Evolutionary conservation across 2,888 invertebrate species (phyloP), one percentile per base, ranked within the genome.

Genomic region (Pristionchus maxplancki): DNA sequence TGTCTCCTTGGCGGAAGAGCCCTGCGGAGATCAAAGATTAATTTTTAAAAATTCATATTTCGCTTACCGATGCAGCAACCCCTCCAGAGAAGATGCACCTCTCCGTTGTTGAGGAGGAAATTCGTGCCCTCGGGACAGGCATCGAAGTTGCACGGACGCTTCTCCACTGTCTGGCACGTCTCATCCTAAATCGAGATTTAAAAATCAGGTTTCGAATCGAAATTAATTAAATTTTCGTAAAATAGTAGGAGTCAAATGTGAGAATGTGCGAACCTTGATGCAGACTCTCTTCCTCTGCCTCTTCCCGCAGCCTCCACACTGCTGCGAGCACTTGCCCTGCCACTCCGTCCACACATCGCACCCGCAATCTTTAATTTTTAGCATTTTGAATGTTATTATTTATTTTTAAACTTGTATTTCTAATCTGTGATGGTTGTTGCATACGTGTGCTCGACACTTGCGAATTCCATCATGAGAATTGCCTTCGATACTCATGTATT

Each of bases 221-320:
- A 24, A 58, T 17, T 4, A 58, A 58, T 4, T 24, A 28, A 71
- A 11, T 15, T 34, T 28, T 40, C 20, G 28, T 20, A 24, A 44
- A 44, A 40, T 13, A 15, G 20, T 2, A 67, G 11, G 15, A 34
- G 1, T 15, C 13, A 64, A 31, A 28, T 11, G 11, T 15, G 64
- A 50, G 5, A 31, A n/a, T 15, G 37, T 4, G 28, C 64, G 28
- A 20, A 88, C 90, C 84, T 91, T 91, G n/a, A 91, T 88, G 64
- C 94, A 93, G 15, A 84, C 89, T 88, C 94, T 82, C 9, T 85
- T 91, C 71, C 94, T 89, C 31, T 74, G 89, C 20, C 91, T 88
- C 84, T 89, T 88, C 9, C 94, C 94, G 89, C 94, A 94, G 6
- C 94, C 94, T 53, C 94, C 94, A 90, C 94, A 94, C 88, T 92